A percentile compares a stretch with the other conserved stretches of the same genome.
Evolutionary conservation across 1,140 invertebrate genomes (phyloP).

Genomic region (Dryas iulia): DNA sequence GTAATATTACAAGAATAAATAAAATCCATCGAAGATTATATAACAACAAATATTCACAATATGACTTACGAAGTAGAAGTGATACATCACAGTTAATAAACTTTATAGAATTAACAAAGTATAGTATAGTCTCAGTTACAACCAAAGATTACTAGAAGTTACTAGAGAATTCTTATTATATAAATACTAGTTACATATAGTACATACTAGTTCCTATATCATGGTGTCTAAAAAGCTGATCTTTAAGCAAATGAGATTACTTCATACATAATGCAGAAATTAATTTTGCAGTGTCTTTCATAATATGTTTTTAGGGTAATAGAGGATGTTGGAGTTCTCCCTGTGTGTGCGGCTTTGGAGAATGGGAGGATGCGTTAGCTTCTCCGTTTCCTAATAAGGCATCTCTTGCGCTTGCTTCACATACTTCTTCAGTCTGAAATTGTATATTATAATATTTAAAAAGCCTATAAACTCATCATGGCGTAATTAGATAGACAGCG

Average conservation of each 20-base stretch:
- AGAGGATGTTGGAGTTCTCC: conserved; percentile 37
- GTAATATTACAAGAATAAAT: neutral
- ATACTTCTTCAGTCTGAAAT: conserved; percentile 39
- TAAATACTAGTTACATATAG: neutral
- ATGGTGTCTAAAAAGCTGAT: neutral
- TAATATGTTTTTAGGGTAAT: conserved; percentile 19
- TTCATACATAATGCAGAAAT: neutral
- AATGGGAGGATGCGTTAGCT: conserved; percentile 17
- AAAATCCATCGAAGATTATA: neutral
- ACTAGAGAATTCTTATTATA: neutral
- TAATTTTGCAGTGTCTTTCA: neutral
- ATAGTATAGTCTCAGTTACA: conserved; percentile 28
- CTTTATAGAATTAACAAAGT: conserved; percentile 15
- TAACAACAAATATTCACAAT: neutral
- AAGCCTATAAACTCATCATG: too few relatives aligned
- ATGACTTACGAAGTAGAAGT: conserved; percentile 14
- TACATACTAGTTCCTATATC: neutral
- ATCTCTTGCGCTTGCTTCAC: conserved; percentile 37
- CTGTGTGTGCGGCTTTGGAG: conserved; percentile 11
- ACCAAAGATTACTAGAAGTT: conserved; percentile 21
- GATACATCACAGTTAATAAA: conserved; percentile 27
- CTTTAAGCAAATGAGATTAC: neutral
- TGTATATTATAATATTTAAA: neutral
- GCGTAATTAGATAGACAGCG: too few relatives aligned
- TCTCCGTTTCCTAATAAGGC: conserved; percentile 47